A percentile compares a stretch with the other conserved stretches of the same genome.
These are phyloP conservation scores for Anolis carolinensis DNA, from an alignment of 2,113 vertebrate species.

Conservation along the genomic window DNA sequence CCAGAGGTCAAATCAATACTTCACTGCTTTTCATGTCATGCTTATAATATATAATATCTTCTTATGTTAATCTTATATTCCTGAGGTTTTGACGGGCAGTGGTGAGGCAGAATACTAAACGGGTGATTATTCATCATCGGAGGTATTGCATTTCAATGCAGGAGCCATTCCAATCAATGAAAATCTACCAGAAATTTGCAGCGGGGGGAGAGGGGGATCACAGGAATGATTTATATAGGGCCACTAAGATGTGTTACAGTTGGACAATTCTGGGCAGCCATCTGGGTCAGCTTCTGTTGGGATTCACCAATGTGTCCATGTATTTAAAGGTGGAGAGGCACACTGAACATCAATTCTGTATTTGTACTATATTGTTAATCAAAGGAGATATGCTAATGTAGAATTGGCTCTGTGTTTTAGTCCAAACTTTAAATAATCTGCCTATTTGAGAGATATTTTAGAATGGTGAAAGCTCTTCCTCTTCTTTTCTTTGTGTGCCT, in stretches of 20 bases:
- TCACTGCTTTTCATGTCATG: constrained; percentile 66
- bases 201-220: background rate
- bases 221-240: background rate
- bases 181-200: constrained; percentile 59
- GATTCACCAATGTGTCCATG: background rate
- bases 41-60: constrained; percentile 75
- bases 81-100: constrained; percentile 70
- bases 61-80: constrained; percentile 75
- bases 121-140: constrained; percentile 71
- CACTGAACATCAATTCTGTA: background rate
- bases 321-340: background rate
- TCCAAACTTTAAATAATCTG: too few relatives aligned
- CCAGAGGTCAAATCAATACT: constrained; percentile 73
- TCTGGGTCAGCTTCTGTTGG: background rate
- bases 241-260: background rate
- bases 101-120: constrained; percentile 72
- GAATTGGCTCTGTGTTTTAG: background rate
- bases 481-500: too few relatives aligned
- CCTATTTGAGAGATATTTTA: too few relatives aligned
- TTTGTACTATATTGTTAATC: background rate
- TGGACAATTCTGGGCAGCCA: background rate
- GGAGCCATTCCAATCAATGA: constrained; percentile 69
- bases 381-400: background rate
- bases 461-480: too few relatives aligned
- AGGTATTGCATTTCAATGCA: background rate